These are phyloP conservation scores for Heliconius cydno DNA, from an alignment of 2,888 invertebrate genomes.

Conservation along the genomic window DNA sequence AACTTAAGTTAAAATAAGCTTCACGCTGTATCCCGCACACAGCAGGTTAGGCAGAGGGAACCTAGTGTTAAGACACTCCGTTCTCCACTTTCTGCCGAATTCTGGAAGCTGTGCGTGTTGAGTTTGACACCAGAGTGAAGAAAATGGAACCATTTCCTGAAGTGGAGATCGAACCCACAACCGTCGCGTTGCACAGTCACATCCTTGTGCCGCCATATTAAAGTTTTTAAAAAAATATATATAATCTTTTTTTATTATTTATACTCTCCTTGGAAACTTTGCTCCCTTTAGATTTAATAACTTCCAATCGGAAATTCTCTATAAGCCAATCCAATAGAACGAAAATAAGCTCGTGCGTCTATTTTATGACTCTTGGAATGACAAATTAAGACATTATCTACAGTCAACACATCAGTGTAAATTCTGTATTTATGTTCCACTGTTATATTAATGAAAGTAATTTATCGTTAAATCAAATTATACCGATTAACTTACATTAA, in stretches of 20 bases:
- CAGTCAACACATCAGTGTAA: slow-evolving; percentile 22
- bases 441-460: slow-evolving; percentile 36
- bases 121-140: too few relatives aligned
- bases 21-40: too few relatives aligned
- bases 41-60: too few relatives aligned
- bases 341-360: not conserved
- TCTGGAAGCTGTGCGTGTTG: too few relatives aligned
- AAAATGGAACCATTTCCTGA: too few relatives aligned
- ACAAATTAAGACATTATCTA: slow-evolving; percentile 48
- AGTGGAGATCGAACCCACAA: too few relatives aligned
- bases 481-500: not conserved
- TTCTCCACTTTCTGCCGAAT: too few relatives aligned
- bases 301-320: not conserved
- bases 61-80: too few relatives aligned
- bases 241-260: not conserved
- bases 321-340: not conserved
- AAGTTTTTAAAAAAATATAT: not conserved
- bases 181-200: too few relatives aligned
- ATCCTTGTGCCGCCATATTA: too few relatives aligned
- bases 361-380: slow-evolving; percentile 34
- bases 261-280: not conserved
- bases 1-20: too few relatives aligned
- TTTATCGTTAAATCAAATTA: slow-evolving; percentile 41
- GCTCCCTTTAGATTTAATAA: not conserved
- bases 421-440: slow-evolving; percentile 43